A percentile compares a stretch with the other conserved stretches of the same genome.
phyloP scores from a whole-genome alignment of 2,797 vertebrate species.

The Capromys pilorides region DNA sequence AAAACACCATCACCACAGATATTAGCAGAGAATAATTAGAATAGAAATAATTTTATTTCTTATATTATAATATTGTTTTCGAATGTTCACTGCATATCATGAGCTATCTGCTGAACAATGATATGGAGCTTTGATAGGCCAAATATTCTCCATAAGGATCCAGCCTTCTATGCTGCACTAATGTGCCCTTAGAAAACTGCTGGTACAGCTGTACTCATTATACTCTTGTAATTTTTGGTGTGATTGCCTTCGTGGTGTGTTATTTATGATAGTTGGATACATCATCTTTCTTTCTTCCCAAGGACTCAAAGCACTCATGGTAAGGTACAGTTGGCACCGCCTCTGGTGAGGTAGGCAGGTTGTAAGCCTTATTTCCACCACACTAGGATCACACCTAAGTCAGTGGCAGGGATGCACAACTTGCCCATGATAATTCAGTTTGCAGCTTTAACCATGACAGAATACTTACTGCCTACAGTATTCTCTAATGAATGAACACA shows the following conservation, averaged over 20 bases:
- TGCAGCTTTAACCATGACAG: not conserved
- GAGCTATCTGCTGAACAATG: not conserved
- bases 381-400: not conserved
- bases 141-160: conserved; percentile 13
- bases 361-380: not conserved
- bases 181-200: not conserved
- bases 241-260: not conserved
- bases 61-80: conserved; percentile 18
- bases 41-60: not conserved
- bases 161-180: not conserved
- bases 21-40: not conserved
- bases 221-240: conserved; percentile 1
- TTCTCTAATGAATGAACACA: too few relatives aligned
- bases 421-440: not conserved
- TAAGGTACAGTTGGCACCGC: not conserved
- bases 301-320: not conserved
- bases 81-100: not conserved
- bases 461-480: not conserved
- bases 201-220: conserved; percentile 29
- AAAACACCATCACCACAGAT: not conserved
- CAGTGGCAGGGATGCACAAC: not conserved
- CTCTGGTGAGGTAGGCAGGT: not conserved
- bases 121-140: not conserved
- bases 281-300: not conserved
- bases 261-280: conserved; percentile 4